Percentiles rank a stretch among this genome's conserved stretches.
phyloP scores from a whole-genome alignment of 2,888 invertebrate species.

The Lobophora halterata region DNA sequence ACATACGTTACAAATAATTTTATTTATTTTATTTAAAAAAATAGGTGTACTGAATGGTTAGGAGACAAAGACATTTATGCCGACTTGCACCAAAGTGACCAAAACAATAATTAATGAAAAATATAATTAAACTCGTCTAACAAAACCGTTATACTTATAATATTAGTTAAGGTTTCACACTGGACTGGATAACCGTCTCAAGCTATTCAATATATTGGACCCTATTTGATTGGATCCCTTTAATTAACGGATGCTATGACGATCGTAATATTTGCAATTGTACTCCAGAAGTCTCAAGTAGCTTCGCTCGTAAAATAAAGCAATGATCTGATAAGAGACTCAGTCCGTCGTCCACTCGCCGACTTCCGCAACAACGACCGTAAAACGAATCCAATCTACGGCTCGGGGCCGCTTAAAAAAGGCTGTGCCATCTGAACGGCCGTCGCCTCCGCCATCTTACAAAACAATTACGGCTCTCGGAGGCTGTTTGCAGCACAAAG shows the following conservation, averaged over 20 bases:
- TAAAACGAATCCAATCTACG: constrained; percentile 11
- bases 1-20: not conserved
- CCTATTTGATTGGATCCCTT: too few species aligned
- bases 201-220: too few species aligned
- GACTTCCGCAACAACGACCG: constrained; percentile 7
- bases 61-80: too few species aligned
- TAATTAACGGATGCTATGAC: too few species aligned
- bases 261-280: not conserved
- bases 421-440: constrained; percentile 16
- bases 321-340: constrained; percentile 12
- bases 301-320: constrained; percentile 6
- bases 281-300: constrained; percentile 1
- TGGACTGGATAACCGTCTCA: too few species aligned
- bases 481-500: constrained; percentile 5
- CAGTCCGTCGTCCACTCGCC: not conserved
- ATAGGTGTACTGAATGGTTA: too few species aligned
- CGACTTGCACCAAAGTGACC: too few species aligned
- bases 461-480: constrained; percentile 17
- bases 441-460: constrained; percentile 10
- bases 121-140: too few species aligned
- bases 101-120: too few species aligned
- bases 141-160: too few species aligned
- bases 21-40: not conserved
- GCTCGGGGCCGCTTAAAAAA: constrained; percentile 8
- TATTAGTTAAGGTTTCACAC: too few species aligned